These are phyloP conservation scores for Rhamnusium bicolor DNA, from an alignment of 2,888 invertebrate genomes.

Conservation along the genomic window DNA sequence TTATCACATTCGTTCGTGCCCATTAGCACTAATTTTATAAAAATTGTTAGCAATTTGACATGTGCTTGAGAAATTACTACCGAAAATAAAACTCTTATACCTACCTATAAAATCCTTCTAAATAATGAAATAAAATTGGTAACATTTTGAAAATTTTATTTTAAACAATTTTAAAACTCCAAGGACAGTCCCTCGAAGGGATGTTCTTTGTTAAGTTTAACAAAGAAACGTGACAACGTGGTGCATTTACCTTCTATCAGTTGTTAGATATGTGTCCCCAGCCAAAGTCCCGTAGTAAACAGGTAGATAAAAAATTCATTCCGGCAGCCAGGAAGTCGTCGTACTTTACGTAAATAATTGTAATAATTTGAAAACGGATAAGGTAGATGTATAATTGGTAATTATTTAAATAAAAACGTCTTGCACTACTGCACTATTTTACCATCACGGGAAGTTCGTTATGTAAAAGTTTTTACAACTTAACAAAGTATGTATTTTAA, in stretches of 20 bases:
- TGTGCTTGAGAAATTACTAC: too few relatives aligned
- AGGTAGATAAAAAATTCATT: slow-evolving; percentile 10
- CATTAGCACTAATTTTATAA: too few relatives aligned
- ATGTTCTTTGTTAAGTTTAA: background rate
- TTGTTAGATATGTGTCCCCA: slow-evolving; percentile 18
- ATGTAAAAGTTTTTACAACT: background rate
- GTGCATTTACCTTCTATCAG: slow-evolving; percentile 2
- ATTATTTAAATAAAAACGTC: background rate
- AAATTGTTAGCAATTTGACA: too few relatives aligned
- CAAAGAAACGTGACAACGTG: background rate
- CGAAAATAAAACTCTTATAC: too few relatives aligned
- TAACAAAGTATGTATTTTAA: background rate
- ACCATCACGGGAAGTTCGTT: slow-evolving; percentile 16
- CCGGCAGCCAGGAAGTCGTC: slow-evolving; percentile 28
- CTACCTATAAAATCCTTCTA: too few relatives aligned
- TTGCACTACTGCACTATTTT: slow-evolving; percentile 24
- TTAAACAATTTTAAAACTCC: too few relatives aligned
- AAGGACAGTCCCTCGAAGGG: background rate
- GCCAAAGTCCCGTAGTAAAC: slow-evolving; percentile 12
- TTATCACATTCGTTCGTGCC: too few relatives aligned
- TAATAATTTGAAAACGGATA: slow-evolving; percentile 13
- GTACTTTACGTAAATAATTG: slow-evolving; percentile 14
- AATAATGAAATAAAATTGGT: too few relatives aligned
- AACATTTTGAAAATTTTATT: too few relatives aligned
- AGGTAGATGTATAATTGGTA: background rate